These are phyloP conservation scores for Acinonyx jubatus DNA, from an alignment of 2,113 vertebrate species.

Conservation along the genomic window DNA sequence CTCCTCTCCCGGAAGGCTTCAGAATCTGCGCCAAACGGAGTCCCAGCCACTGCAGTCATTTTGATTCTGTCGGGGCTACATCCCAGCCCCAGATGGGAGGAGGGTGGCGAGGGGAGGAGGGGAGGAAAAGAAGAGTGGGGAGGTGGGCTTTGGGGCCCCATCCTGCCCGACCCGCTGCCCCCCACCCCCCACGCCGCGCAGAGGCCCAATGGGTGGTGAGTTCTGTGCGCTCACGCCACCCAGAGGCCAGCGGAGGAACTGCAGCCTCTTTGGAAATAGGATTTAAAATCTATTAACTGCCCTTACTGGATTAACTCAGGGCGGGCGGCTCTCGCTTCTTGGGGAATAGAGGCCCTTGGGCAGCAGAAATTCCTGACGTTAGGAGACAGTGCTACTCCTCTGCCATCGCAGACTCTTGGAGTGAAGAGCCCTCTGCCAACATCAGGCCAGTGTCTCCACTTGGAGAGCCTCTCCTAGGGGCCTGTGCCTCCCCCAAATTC, in stretches of 20 bases:
- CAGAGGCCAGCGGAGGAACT: conserved; percentile 54
- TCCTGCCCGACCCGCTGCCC: background rate
- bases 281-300: background rate
- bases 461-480: background rate
- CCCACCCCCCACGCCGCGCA: fast-evolving
- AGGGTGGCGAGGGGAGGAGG: too few relatives aligned
- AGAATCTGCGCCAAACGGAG: background rate
- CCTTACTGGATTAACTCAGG: too few relatives aligned
- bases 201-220: background rate
- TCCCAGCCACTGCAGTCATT: background rate
- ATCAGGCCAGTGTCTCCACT: background rate
- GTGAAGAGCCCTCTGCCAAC: background rate
- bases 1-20: too few relatives aligned
- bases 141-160: background rate
- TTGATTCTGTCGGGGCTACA: background rate
- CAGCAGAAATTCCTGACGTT: background rate
- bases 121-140: background rate
- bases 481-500: background rate
- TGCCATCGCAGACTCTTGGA: background rate
- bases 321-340: background rate
- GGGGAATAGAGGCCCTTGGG: background rate
- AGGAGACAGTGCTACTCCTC: background rate
- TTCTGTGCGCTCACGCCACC: conserved; percentile 65
- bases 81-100: fast-evolving
- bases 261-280: conserved; percentile 19